Evolutionary conservation across 2,797 vertebrate species (phyloP).

Genomic region (Platalea minor): DNA sequence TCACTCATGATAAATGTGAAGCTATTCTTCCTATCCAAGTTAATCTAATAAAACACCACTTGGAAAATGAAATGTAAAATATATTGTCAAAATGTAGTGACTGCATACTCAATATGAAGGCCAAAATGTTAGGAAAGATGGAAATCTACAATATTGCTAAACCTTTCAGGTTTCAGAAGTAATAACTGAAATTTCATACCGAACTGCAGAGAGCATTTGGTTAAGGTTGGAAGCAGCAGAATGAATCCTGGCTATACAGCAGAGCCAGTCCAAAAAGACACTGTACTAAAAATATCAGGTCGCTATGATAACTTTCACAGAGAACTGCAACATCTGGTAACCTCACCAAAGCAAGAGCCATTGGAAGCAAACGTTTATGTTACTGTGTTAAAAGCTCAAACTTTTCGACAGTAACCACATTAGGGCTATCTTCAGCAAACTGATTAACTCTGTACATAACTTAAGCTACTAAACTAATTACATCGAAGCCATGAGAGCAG

Average conservation of each 20-base stretch:
- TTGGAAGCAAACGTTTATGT: background rate
- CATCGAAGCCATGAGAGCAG: background rate
- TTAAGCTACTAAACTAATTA: background rate
- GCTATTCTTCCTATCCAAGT: slow-evolving; percentile 20
- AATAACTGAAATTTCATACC: background rate
- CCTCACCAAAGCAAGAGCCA: background rate
- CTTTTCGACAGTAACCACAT: background rate
- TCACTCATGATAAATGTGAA: background rate
- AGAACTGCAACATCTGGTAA: background rate
- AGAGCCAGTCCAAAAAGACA: background rate
- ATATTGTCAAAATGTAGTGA: background rate
- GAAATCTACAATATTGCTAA: background rate
- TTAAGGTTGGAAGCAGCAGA: background rate
- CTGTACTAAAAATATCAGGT: background rate
- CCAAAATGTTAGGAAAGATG: background rate
- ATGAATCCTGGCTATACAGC: background rate
- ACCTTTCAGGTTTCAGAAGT: background rate
- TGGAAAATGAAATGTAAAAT: slow-evolving; percentile 8
- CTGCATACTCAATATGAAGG: background rate
- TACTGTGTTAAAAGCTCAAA: background rate
- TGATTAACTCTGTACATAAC: background rate
- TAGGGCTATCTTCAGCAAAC: background rate
- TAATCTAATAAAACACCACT: slow-evolving; percentile 64
- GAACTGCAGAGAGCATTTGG: background rate
- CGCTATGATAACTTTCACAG: background rate